Evolutionary conservation across 2,888 invertebrate species (phyloP).

Genomic region (Drosophila borborema): DNA sequence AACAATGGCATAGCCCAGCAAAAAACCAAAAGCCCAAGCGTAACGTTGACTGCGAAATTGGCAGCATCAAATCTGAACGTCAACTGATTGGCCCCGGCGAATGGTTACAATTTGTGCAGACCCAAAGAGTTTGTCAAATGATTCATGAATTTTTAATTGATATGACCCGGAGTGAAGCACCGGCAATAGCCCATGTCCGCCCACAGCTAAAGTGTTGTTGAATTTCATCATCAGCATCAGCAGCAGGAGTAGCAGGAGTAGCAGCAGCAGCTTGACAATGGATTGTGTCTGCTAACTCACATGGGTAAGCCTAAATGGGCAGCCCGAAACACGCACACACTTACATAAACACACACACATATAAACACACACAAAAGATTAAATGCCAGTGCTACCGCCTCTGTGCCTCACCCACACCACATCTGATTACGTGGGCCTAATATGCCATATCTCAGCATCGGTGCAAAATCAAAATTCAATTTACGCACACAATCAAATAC

Average conservation of each 20-base stretch:
- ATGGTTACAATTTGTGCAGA: conserved; percentile 54
- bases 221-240: conserved; percentile 63
- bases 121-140: conserved; percentile 78
- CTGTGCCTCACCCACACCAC: background rate
- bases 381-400: conserved; percentile 48
- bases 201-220: conserved; percentile 38
- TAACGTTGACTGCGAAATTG: conserved; percentile 22
- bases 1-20: conserved; percentile 27
- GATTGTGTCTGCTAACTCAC: conserved; percentile 44
- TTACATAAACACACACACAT: conserved; percentile 46
- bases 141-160: conserved; percentile 78
- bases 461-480: conserved; percentile 81
- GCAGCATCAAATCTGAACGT: conserved; percentile 30
- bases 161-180: conserved; percentile 40
- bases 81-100: conserved; percentile 63
- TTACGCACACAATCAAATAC: conserved; percentile 71
- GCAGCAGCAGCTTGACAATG: conserved; percentile 60
- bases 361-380: conserved; percentile 67
- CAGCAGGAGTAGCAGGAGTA: background rate
- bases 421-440: conserved; percentile 80
- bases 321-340: conserved; percentile 72
- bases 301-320: conserved; percentile 81
- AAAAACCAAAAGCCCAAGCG: conserved; percentile 13
- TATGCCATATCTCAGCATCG: conserved; percentile 82
- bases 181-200: background rate